Conservation (phyloP, 2,797 vertebrate genomes). For the Thalassophryne amazonica region DNA sequence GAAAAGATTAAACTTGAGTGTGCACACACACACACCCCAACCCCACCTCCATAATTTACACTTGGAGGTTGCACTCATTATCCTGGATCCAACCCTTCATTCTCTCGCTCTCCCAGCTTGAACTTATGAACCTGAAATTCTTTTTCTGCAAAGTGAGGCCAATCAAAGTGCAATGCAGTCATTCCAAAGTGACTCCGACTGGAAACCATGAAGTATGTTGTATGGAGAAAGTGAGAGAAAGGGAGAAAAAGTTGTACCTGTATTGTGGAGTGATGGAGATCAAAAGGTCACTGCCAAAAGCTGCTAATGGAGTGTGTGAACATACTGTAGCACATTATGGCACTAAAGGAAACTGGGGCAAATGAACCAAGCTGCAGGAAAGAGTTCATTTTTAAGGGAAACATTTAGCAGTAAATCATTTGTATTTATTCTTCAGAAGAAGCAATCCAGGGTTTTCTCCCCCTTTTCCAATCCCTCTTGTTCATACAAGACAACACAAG, state of each 20-base stretch:
- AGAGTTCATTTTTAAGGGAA: background rate
- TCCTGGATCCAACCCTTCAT: background rate
- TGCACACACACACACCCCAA: no score
- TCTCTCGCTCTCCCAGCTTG: background rate
- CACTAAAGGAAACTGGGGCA: background rate
- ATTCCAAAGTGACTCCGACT: constrained; percentile 29
- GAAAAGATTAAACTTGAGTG: background rate
- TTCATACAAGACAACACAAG: no score
- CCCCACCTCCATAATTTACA: constrained; percentile 33
- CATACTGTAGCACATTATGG: background rate
- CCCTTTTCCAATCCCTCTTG: no score
- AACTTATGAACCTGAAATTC: constrained; percentile 33
- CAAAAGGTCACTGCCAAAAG: constrained; percentile 25
- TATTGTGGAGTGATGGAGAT: constrained; percentile 15
- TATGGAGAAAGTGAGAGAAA: background rate
- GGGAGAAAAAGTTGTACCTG: constrained; percentile 1
- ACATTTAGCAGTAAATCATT: background rate
- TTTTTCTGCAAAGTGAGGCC: constrained; percentile 23
- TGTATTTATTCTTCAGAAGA: no score
- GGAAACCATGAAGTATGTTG: constrained; percentile 13
- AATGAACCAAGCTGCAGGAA: background rate
- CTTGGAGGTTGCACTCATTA: background rate
- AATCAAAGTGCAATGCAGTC: constrained; percentile 33
- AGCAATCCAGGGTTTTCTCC: no score
- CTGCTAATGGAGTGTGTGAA: constrained; percentile 27